A percentile compares a stretch with the other conserved stretches of the same genome.
These are phyloP conservation scores for Camarhynchus parvulus DNA, from an alignment of 2,113 vertebrate genomes.

Conservation along the genomic window DNA sequence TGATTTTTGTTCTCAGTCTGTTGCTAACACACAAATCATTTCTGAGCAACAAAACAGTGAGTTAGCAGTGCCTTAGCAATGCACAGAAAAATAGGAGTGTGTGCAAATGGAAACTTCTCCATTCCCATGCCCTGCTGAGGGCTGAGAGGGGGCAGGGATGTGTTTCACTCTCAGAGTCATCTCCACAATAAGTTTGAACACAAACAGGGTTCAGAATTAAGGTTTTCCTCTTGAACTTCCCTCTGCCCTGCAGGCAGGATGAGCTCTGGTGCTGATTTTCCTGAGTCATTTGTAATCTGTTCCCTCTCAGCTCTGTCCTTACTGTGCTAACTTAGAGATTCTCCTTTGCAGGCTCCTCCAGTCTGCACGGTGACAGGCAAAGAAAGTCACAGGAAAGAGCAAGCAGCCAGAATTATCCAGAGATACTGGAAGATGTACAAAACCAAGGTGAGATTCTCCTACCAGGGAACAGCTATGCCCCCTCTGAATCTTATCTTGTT, in stretches of 20 bases:
- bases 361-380: background rate
- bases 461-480: background rate
- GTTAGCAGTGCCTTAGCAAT: background rate
- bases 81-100: background rate
- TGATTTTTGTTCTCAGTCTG: background rate
- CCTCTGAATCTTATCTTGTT: background rate
- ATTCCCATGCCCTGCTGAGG: background rate
- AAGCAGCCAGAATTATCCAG: constrained; percentile 81
- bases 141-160: background rate
- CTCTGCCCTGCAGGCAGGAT: background rate
- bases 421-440: constrained; percentile 76
- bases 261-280: background rate
- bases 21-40: background rate
- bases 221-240: background rate
- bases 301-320: background rate
- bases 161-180: background rate
- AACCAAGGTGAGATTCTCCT: constrained; percentile 67
- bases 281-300: background rate
- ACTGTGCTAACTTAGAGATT: background rate
- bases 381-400: constrained; percentile 36
- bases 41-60: background rate
- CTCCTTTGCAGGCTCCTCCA: background rate
- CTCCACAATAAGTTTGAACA: background rate
- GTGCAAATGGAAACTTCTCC: background rate
- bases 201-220: background rate